phyloP scores from a whole-genome alignment of 92 coral and sea anemone genomes.

The Palythoa heliodiscus region DNA sequence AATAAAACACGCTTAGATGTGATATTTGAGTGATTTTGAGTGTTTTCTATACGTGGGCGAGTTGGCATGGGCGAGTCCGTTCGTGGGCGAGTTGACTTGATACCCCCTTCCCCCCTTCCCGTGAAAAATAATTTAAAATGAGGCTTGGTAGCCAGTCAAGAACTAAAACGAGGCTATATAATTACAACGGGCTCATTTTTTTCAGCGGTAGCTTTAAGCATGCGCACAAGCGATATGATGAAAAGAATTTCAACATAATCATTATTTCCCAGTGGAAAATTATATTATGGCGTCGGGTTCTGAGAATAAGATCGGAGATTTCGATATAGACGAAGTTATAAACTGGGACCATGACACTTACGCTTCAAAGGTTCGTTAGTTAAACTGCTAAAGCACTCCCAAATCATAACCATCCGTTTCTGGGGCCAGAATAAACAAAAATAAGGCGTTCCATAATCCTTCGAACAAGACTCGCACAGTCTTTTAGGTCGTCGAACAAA shows the following conservation, averaged over 20 bases:
- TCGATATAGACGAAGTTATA: conserved; percentile 99
- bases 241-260: conserved; percentile 3
- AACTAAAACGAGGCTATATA: conserved; percentile 74
- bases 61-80: too few relatives aligned
- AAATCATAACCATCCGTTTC: conserved; percentile 46
- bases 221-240: conserved; percentile 58
- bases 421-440: conserved; percentile 46
- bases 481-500: conserved; percentile 31
- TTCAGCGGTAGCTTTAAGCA: conserved; percentile 55
- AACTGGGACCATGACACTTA: conserved; percentile 99
- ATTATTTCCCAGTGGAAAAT: conserved; percentile 42
- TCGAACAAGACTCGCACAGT: background rate
- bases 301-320: conserved; percentile 94
- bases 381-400: conserved; percentile 57
- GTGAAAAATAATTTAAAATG: background rate
- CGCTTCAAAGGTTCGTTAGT: conserved; percentile 99
- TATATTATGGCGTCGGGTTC: conserved; percentile 95
- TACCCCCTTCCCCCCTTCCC: background rate
- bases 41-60: too few relatives aligned
- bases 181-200: conserved; percentile 70
- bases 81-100: too few relatives aligned
- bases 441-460: conserved; percentile 18
- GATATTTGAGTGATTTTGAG: too few relatives aligned
- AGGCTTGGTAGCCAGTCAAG: background rate
- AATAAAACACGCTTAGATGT: background rate